Evolutionary conservation across 92 coral and sea anemone species (phyloP), one percentile per base, ranked within the genome.

Genomic region (Phymanthus crucifer): DNA sequence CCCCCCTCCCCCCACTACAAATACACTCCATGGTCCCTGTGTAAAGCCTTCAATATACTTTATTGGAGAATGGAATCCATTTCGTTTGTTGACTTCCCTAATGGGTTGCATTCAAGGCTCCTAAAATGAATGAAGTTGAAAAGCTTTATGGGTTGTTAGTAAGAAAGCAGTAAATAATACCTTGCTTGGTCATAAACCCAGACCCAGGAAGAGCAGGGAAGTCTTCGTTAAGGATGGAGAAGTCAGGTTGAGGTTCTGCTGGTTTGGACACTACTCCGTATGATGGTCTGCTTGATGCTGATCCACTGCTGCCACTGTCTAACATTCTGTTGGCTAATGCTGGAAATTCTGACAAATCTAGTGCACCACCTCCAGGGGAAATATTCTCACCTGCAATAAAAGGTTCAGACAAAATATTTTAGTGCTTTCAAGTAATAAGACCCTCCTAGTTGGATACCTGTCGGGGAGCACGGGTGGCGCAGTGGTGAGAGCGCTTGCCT

Each of bases 191-290:
- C 27, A 61, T 83, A 35, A 79, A 82, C 45, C 93, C 84, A 32
- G 97, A 86, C 31, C 98, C 98, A 23, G 98, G 98, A 32, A 95
- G 81, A 29, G 98, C 98, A 35, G 98, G 98, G 76, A 95, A 95
- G 48, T 95, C 98, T 84, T 95, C 98, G 56, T 88, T 95, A 8
- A 90, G 97, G 73, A 95, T 95, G 32, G 98, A 93, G 72, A 95
- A 95, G 74, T 95, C 98, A 6, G 98, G 97, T 21, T 91, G 93
- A 13, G 98, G 98, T 57, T 95, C 98, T 1, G 93, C 93, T 32
- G 97, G 98, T 85, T 95, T 95, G 31, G 98, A 95, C 54, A 95
- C 98, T 79, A 95, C 94, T 56, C 98, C 97, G 72, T 89, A 89
- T 34, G 90, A 81, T 27, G 93, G 93, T 71, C 93, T 83, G 74